Evolutionary conservation across 2,888 invertebrate species (phyloP).

Genomic region (Dryobotodes eremita): DNA sequence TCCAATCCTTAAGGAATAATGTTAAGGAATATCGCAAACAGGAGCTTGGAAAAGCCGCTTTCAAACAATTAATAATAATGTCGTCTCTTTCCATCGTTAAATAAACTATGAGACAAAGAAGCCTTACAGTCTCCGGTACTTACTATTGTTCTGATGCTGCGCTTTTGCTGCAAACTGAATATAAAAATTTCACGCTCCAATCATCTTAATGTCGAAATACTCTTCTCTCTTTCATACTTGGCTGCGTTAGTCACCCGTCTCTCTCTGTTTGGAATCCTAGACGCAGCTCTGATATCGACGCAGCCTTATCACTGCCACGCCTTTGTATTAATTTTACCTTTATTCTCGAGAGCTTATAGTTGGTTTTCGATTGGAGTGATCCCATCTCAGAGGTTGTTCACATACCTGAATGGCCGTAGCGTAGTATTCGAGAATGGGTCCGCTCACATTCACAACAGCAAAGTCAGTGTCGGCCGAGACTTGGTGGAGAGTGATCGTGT

Average conservation of each 20-base stretch:
- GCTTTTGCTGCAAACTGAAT: slow-evolving; percentile 86
- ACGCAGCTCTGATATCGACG: slow-evolving; percentile 90
- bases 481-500: slow-evolving; percentile 59
- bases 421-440: slow-evolving; percentile 87
- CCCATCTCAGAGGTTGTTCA: slow-evolving; percentile 83
- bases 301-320: slow-evolving; percentile 84
- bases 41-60: slow-evolving; percentile 64
- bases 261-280: slow-evolving; percentile 85
- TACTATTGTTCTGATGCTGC: slow-evolving; percentile 83
- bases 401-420: slow-evolving; percentile 89
- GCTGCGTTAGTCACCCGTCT: slow-evolving; percentile 67
- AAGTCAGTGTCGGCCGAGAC: slow-evolving; percentile 79
- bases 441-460: slow-evolving; percentile 79
- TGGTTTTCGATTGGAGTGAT: slow-evolving; percentile 74
- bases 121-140: slow-evolving; percentile 67
- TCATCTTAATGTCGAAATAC: slow-evolving; percentile 85
- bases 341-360: slow-evolving; percentile 74
- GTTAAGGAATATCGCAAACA: slow-evolving; percentile 61
- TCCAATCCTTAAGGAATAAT: slow-evolving; percentile 59
- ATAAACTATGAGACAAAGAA: slow-evolving; percentile 68
- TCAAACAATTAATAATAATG: slow-evolving; percentile 67
- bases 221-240: slow-evolving; percentile 73
- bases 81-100: slow-evolving; percentile 62
- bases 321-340: slow-evolving; percentile 73
- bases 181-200: slow-evolving; percentile 88